Percentiles rank a stretch among this genome's conserved stretches.
Conservation (phyloP, 2,888 invertebrate species). For the Camponotus fellah region DNA sequence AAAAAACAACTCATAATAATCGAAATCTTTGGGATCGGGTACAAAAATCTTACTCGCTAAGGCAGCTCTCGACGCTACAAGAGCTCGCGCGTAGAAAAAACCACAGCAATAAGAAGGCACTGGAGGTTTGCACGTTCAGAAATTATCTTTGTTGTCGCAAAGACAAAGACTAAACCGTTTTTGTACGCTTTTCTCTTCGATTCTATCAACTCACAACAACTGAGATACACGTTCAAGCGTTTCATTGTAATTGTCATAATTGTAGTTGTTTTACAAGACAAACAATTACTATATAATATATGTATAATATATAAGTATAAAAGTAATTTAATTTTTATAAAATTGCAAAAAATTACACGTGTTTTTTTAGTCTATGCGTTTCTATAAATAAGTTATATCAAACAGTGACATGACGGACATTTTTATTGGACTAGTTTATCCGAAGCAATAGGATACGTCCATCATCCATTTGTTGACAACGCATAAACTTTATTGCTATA, state of each 20-base stretch:
- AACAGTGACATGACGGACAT: not conserved
- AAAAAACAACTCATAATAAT: conserved; percentile 59
- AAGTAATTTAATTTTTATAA: not conserved
- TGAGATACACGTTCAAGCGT: not conserved
- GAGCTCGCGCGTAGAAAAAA: conserved; percentile 47
- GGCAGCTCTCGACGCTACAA: not conserved
- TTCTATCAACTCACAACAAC: not conserved
- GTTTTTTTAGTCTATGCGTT: conserved; percentile 5
- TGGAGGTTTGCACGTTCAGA: not conserved
- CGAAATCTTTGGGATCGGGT: conserved; percentile 79
- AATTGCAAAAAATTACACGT: not conserved
- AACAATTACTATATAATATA: not conserved
- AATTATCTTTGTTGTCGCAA: conserved; percentile 32
- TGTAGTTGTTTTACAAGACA: not conserved
- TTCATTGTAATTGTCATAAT: not conserved
- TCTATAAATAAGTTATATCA: conserved; percentile 9
- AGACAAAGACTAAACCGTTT: not conserved
- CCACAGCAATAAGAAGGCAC: conserved; percentile 20
- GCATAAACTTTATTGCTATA: conserved; percentile 11
- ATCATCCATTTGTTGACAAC: not conserved
- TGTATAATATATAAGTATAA: conserved; percentile 14
- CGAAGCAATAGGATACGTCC: not conserved
- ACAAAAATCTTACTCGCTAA: conserved; percentile 79
- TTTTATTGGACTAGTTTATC: not conserved
- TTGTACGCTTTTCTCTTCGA: not conserved